phyloP scores from a whole-genome alignment of 2,888 invertebrate species.

The Druceiella hillmani region DNA sequence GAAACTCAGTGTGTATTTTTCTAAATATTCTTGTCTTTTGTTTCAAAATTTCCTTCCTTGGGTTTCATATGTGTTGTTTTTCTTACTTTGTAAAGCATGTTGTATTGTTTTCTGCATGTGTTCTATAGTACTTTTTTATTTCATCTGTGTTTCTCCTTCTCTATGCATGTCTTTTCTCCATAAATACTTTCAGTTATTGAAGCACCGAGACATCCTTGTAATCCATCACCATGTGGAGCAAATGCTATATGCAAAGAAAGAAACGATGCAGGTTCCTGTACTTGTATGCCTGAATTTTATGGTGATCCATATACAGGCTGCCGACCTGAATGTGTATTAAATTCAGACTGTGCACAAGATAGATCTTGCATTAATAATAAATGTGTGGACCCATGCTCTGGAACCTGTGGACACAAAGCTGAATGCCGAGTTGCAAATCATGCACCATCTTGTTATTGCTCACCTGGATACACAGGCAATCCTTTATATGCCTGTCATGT shows the following conservation, averaged over 20 bases:
- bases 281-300: constrained; percentile 66
- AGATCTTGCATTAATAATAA: constrained; percentile 73
- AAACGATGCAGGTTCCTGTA: constrained; percentile 71
- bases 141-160: no score
- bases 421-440: constrained; percentile 72
- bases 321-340: constrained; percentile 76
- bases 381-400: constrained; percentile 73
- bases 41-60: no score
- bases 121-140: no score
- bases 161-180: no score
- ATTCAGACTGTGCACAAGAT: constrained; percentile 65
- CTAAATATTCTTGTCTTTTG: no score
- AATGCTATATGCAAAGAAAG: constrained; percentile 73
- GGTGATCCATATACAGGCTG: constrained; percentile 77
- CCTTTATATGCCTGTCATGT: constrained; percentile 60
- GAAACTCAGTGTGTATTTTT: no score
- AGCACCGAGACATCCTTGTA: constrained; percentile 64
- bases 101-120: no score
- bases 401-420: constrained; percentile 71
- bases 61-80: no score
- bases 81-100: no score
- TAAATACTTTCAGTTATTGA: constrained; percentile 50
- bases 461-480: constrained; percentile 66
- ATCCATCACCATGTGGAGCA: constrained; percentile 73
- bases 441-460: constrained; percentile 70